Evolutionary conservation across 2,113 vertebrate species (phyloP), one percentile per base, ranked within the genome.

Genomic region (Oncorhynchus masou): DNA sequence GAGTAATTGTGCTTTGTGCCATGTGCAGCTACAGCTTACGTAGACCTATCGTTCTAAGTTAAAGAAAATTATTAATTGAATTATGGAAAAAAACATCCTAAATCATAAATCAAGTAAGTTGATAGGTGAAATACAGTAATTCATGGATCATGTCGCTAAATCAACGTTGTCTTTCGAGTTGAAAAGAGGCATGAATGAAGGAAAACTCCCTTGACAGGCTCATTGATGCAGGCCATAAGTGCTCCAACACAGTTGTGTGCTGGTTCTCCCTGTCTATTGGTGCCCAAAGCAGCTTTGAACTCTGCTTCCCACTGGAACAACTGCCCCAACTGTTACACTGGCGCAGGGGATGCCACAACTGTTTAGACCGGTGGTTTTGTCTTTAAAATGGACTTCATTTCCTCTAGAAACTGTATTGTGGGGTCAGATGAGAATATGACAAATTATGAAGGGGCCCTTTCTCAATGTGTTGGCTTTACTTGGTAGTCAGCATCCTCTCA

Each of bases 221-320:
- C 62, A 83, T 76, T 77, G 81, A 76, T 74, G 79, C 77, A 76
- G 76, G 75, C 79, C 27, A 25, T 72, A 72, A n/a, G 74, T 19
- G 59, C 39, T 67, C 79, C 71, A 64, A 64, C 74, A 22, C 19
- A 15, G 24, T 5, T 24, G 49, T 59, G 59, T 24, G 68, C 77
- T 76, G 64, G 72, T 65, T 22, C 49, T 31, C 15, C 4, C 64
- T 68, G 25, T 39, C 49, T 57, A 7, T 66, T 45, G 5, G 45
- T 11, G 73, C 73, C 76, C 79, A 67, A 81, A 81, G 74, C 69
- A 64, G 54, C 71, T 48, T 51, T 66, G 65, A 72, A 70, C 70
- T 68, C 39, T 80, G 67, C 51, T 67, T 49, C 64, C 11, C 65
- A 29, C 75, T 60, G 62, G 60, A 64, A 80, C 74, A 82, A 70